Conservation (phyloP, 2,797 vertebrate species). For the Chaunax sp. region DNA sequence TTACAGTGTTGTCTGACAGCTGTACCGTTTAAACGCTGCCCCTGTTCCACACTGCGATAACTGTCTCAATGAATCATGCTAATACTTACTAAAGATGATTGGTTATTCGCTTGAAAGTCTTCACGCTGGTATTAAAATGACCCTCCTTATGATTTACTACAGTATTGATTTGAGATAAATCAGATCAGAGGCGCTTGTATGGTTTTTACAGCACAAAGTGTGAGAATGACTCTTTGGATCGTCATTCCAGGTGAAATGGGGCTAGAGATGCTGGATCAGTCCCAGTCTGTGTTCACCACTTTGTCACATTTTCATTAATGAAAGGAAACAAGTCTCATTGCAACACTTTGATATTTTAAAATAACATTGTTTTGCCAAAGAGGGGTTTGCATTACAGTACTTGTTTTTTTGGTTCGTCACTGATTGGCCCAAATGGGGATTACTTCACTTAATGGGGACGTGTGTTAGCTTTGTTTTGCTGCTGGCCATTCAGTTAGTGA, state of each 20-base stretch:
- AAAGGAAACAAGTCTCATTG: conserved; percentile 2
- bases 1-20: conserved; percentile 1
- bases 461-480: conserved; percentile 46
- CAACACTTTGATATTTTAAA: neutral
- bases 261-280: neutral
- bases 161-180: conserved; percentile 56
- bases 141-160: conserved; percentile 38
- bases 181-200: conserved; percentile 22
- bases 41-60: conserved; percentile 10
- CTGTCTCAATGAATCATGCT: conserved; percentile 27
- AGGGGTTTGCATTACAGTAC: neutral
- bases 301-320: conserved; percentile 15
- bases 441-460: conserved; percentile 33
- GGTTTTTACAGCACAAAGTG: neutral
- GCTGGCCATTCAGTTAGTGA: conserved; percentile 53
- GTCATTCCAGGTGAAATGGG: neutral
- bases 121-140: conserved; percentile 53
- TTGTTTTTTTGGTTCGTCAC: conserved; percentile 24
- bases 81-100: conserved; percentile 49
- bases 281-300: neutral
- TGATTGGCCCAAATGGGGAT: conserved; percentile 40
- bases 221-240: conserved; percentile 1
- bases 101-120: conserved; percentile 51
- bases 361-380: neutral
- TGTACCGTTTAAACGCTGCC: conserved; percentile 15